Evolutionary conservation across 2,888 invertebrate genomes (phyloP), one percentile per base, ranked within the genome.

Genomic region (Thera obeliscata): DNA sequence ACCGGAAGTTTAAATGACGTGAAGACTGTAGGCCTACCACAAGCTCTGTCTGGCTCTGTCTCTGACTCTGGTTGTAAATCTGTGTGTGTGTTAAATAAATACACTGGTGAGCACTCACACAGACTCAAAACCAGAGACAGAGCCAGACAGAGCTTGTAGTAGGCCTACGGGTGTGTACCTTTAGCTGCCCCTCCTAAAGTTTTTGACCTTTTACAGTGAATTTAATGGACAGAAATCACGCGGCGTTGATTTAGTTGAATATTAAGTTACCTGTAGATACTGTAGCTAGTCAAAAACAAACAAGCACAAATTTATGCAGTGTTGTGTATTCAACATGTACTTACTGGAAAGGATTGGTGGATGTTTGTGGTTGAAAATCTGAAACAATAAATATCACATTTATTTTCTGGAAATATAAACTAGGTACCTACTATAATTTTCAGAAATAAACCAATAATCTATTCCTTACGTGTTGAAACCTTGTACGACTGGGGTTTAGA

Each of bases 221-320:
- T 58, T 36, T 73, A 74, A 74, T 71, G 61, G 63, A 49, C 64
- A 54, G 38, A 35, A 67, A 73, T 61, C 74, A 74, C 74, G 74
- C 68, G 54, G 64, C 58, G 67, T 59, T 63, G 66, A 66, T 72
- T 67, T 58, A 12, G 60, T 65, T 43, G 36, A 9, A 55, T 11
- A 36, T 50, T 7, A 41, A 56, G 61, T 9, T 56, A 55, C 59
- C 11, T 54, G 56, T 59, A 5, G n/a, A 48, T 46, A 54, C 11
- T 54, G 56, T 59, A 5, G n/a, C 48, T 46, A 54, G 54, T 60
- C 48, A 33, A 50, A 50, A 62, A 46, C n/a, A 43, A 38, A 64
- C 12, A 22, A 33, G 9, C 8, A 9, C 52, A 52, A 33, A 9
- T 52, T 52, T 22, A 3, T 41, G 3, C 41, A 41, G 43, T 43